phyloP scores from a whole-genome alignment of 2,797 vertebrate genomes.

The Octomys mimax region DNA sequence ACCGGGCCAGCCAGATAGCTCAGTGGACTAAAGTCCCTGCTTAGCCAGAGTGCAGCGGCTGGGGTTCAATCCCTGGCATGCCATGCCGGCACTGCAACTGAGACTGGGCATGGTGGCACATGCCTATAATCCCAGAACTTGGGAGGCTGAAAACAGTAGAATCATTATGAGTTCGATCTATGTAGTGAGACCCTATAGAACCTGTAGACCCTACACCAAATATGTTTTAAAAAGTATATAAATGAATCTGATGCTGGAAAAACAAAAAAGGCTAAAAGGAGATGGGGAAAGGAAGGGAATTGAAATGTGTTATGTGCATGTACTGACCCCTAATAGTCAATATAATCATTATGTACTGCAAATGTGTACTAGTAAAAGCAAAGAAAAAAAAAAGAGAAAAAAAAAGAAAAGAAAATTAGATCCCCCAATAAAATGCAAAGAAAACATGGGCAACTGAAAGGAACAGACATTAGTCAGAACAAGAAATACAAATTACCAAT shows the following conservation, averaged over 20 bases:
- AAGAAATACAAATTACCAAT: background rate
- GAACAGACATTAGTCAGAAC: background rate
- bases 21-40: too few species aligned
- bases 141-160: too few species aligned
- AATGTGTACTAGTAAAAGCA: background rate
- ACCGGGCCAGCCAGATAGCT: background rate
- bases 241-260: background rate
- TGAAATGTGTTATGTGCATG: background rate
- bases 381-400: background rate
- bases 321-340: background rate
- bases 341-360: background rate
- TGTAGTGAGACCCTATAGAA: too few species aligned
- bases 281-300: background rate
- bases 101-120: too few species aligned
- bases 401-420: background rate
- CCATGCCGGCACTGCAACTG: too few species aligned
- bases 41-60: too few species aligned
- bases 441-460: background rate
- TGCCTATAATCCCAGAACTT: too few species aligned
- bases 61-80: too few species aligned
- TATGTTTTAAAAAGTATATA: too few species aligned
- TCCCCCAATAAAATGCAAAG: background rate
- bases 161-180: too few species aligned
- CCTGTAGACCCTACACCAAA: too few species aligned
- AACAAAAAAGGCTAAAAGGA: background rate